Percentiles rank a stretch among this genome's conserved stretches.
phyloP scores from a whole-genome alignment of 2,113 vertebrate genomes.

The Aegotheles bennettii region DNA sequence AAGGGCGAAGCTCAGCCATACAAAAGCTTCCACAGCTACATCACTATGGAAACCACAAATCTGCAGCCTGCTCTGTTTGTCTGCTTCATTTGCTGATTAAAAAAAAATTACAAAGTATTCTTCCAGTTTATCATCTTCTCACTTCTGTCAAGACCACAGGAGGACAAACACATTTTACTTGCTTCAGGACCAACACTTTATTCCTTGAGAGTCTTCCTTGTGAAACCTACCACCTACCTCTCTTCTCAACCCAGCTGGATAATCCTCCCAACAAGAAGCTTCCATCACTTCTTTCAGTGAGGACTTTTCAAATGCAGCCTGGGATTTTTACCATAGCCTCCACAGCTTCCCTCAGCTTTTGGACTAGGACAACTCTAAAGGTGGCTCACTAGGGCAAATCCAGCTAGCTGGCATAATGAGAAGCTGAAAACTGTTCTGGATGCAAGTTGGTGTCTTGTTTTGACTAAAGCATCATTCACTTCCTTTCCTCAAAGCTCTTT shows the following conservation, averaged over 20 bases:
- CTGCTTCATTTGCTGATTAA: neutral
- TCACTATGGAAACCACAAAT: constrained; percentile 60
- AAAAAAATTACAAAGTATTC: neutral
- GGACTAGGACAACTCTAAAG: neutral
- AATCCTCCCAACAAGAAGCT: neutral
- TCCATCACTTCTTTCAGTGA: neutral
- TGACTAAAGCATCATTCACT: neutral
- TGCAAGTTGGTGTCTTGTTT: neutral
- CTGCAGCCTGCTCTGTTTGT: neutral
- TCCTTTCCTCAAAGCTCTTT: neutral
- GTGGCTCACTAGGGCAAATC: neutral
- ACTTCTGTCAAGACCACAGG: neutral
- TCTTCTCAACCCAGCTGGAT: neutral
- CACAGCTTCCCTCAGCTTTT: neutral
- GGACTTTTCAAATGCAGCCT: neutral
- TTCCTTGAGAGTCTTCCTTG: neutral
- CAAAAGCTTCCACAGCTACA: neutral
- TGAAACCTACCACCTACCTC: neutral
- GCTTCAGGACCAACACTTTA: neutral
- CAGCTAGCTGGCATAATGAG: neutral
- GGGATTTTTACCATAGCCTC: neutral
- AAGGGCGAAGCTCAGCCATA: neutral
- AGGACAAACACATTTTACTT: neutral
- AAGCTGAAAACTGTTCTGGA: neutral
- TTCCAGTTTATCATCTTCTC: neutral